phyloP scores from a whole-genome alignment of 2,113 vertebrate genomes.

The Cygnus atratus region DNA sequence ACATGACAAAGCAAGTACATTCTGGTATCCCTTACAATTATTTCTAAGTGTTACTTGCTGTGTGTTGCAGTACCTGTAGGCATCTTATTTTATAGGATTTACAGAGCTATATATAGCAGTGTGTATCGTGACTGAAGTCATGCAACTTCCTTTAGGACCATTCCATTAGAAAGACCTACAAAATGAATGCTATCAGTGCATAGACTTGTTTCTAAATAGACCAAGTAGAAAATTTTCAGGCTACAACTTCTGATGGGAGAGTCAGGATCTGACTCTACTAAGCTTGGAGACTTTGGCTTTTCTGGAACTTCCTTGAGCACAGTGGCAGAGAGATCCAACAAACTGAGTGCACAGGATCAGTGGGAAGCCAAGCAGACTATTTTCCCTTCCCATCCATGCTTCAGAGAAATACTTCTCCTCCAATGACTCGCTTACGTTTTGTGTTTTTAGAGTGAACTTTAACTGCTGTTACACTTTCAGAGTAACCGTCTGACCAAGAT shows the following conservation, averaged over 20 bases:
- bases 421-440: accelerated
- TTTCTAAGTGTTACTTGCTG: accelerated
- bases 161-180: neutral
- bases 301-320: accelerated
- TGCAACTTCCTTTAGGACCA: neutral
- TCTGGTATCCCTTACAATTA: neutral
- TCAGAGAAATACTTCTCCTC: neutral
- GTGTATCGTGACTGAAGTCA: neutral
- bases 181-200: accelerated
- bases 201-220: neutral
- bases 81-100: accelerated
- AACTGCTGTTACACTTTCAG: conserved; percentile 68
- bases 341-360: neutral
- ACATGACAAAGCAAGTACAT: neutral
- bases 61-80: accelerated
- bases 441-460: neutral
- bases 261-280: neutral
- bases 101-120: neutral
- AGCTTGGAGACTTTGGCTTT: neutral
- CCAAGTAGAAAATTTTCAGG: neutral
- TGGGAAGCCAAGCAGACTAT: neutral
- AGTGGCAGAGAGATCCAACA: neutral
- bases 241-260: neutral
- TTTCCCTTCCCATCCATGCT: neutral
- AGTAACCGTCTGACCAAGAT: conserved; percentile 98